A percentile compares a stretch with the other conserved stretches of the same genome.
phyloP scores from a whole-genome alignment of 2,797 vertebrate genomes.

The Myripristis murdjan region DNA sequence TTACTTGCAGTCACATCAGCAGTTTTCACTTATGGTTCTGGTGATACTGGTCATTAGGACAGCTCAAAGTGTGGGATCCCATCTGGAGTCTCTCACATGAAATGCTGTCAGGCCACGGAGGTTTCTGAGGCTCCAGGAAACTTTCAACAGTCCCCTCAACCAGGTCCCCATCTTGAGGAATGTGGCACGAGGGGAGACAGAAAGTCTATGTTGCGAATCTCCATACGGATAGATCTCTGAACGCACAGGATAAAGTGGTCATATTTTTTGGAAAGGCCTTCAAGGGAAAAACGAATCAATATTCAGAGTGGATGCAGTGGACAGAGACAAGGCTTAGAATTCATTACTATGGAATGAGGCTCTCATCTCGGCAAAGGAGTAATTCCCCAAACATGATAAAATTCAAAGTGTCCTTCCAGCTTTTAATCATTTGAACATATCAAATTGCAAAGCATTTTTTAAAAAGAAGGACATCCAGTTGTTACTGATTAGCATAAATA shows the following conservation, averaged over 20 bases:
- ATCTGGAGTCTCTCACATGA: constrained; percentile 83
- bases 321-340: constrained; percentile 52
- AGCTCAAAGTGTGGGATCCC: constrained; percentile 77
- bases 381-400: constrained; percentile 65
- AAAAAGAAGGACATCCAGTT: constrained; percentile 37
- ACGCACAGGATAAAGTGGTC: constrained; percentile 63
- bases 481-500: constrained; percentile 80
- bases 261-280: constrained; percentile 70
- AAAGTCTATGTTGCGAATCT: constrained; percentile 69
- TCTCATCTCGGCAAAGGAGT: constrained; percentile 47
- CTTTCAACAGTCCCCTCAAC: constrained; percentile 72
- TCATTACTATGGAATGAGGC: constrained; percentile 59
- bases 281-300: constrained; percentile 69
- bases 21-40: constrained; percentile 70
- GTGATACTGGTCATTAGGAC: constrained; percentile 77
- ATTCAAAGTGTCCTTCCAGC: constrained; percentile 49
- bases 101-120: constrained; percentile 69
- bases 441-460: constrained; percentile 45
- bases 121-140: constrained; percentile 65
- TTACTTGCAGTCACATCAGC: constrained; percentile 75
- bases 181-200: constrained; percentile 66
- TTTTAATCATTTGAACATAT: constrained; percentile 67
- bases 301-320: constrained; percentile 54
- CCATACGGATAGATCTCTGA: constrained; percentile 50
- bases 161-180: constrained; percentile 62